Base-by-base conservation (phyloP, 2,888 invertebrate species). In the Xanthorhoe designata region DNA sequence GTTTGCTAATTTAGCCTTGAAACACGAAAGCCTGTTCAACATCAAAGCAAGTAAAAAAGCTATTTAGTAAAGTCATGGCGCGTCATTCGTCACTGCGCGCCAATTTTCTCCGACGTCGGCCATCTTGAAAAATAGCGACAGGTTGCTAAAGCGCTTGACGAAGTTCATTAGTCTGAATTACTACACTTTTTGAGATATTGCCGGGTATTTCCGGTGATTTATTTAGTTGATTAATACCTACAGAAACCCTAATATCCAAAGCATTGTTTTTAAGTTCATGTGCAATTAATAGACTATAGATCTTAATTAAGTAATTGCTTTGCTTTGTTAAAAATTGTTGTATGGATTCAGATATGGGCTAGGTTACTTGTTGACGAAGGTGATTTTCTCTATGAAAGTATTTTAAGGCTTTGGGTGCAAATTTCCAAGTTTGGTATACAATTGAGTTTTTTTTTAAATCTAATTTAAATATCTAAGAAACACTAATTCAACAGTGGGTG, bases 61-160 rank as follows among this genome's bases (percentile, higher is more conserved):
- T 9, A 18, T 58, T 61, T 61, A 51, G 45, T 51, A 8, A 55
- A 60, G 50, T 64, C 59, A 64, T 49, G 38, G 29, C 49, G 1
- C 54, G 53, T 56, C 17, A 58, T 66, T 58, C 58, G 50, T 66
- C 66, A 62, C 42, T 50, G 57, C 45, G 32, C 9, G 52, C 50
- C 53, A 61, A 62, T 66, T 62, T 66, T 24, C 51, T 45, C 54
- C n/a, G 58, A 58, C 32, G 58, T 13, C 55, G 47, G 66, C 62
- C 66, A 67, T 67, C 49, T 67, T 63, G 24, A 10, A 66, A 66
- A 62, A 66, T 66, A 59, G 63, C 59, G 63, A 49, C 63, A 38
- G 57, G 24, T 53, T 52, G 58, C 35, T 15, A 51, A 66, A 62
- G 42, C 51, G 54, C 49, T 35, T 61, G 66, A 67, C 56, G 55